Percentiles rank a stretch among this genome's conserved stretches.
These are phyloP conservation scores for Odontothrips loti DNA, from an alignment of 2,888 invertebrate genomes.

Conservation along the genomic window DNA sequence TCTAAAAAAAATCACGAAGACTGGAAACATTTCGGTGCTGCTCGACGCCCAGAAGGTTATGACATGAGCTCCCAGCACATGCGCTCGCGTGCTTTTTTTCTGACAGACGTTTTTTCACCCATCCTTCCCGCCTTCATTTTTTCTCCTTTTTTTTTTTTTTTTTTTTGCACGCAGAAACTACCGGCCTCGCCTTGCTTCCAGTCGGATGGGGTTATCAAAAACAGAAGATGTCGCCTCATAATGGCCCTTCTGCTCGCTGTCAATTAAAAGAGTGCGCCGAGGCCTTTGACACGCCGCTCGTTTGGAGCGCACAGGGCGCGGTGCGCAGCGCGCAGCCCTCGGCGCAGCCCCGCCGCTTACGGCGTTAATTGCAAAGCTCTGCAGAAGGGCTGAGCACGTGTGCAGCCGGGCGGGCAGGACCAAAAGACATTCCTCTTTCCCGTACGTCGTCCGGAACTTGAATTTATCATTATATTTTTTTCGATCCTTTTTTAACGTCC, in stretches of 20 bases:
- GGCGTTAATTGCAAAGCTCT: background rate
- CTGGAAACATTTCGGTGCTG: background rate
- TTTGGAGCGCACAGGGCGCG: background rate
- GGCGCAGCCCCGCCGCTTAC: background rate
- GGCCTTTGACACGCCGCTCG: background rate
- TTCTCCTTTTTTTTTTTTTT: no score
- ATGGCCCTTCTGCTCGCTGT: background rate
- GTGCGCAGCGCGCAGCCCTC: background rate
- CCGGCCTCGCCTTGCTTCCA: background rate
- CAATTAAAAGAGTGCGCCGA: background rate
- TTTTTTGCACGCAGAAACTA: background rate
- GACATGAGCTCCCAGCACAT: background rate
- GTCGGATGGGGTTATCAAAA: background rate
- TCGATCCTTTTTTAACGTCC: no score
- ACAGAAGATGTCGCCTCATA: conserved; percentile 5
- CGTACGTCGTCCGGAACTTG: no score
- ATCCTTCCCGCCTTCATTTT: no score
- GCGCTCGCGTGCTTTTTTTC: background rate
- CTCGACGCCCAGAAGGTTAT: background rate
- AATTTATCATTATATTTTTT: no score
- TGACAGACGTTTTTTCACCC: no score
- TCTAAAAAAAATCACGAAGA: background rate
- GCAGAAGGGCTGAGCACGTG: no score
- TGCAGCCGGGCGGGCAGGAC: no score
- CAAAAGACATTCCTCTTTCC: no score